These are phyloP conservation scores for Aeoliscus strigatus DNA, from an alignment of 2,797 vertebrate species.

Conservation along the genomic window DNA sequence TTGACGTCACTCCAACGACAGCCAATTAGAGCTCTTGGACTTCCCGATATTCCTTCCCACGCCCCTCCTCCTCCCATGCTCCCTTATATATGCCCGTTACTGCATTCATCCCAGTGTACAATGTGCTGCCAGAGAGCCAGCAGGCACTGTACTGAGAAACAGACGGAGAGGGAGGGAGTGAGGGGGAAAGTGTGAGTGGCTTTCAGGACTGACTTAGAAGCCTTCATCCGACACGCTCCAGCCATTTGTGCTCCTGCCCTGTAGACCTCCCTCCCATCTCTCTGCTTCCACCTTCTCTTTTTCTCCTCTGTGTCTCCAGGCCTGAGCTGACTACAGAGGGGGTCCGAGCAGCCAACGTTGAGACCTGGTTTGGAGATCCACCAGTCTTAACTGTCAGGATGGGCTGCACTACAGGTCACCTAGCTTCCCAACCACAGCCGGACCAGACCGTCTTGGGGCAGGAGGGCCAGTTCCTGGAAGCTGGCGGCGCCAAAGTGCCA, in stretches of 20 bases:
- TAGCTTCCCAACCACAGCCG: slow-evolving; percentile 75
- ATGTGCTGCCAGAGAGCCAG: slow-evolving; percentile 67
- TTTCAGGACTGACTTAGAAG: slow-evolving; percentile 52
- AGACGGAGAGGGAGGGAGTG: slow-evolving; percentile 52
- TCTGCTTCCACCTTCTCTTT: slow-evolving; percentile 15
- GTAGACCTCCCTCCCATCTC: slow-evolving; percentile 17
- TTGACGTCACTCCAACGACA: slow-evolving; percentile 60
- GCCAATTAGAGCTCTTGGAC: slow-evolving; percentile 61
- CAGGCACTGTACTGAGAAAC: slow-evolving; percentile 52
- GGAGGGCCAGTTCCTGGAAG: slow-evolving; percentile 63
- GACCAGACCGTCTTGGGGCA: slow-evolving; percentile 53
- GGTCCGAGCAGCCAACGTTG: slow-evolving; percentile 29
- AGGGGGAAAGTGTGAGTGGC: slow-evolving; percentile 62
- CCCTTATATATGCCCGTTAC: slow-evolving; percentile 67
- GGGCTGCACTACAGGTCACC: slow-evolving; percentile 82
- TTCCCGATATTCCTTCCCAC: slow-evolving; percentile 39
- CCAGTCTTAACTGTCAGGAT: slow-evolving; percentile 60
- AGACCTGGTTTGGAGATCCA: slow-evolving; percentile 21
- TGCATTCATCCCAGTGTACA: slow-evolving; percentile 65
- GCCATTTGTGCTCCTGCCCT: slow-evolving; percentile 11
- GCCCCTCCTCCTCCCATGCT: slow-evolving; percentile 57
- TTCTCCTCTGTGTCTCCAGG: slow-evolving; percentile 39
- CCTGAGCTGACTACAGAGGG: slow-evolving; percentile 30
- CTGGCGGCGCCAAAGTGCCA: slow-evolving; percentile 65
- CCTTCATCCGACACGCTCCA: slow-evolving; percentile 31